phyloP scores from a whole-genome alignment of 2,888 invertebrate genomes.

The Dromius quadrimaculatus region DNA sequence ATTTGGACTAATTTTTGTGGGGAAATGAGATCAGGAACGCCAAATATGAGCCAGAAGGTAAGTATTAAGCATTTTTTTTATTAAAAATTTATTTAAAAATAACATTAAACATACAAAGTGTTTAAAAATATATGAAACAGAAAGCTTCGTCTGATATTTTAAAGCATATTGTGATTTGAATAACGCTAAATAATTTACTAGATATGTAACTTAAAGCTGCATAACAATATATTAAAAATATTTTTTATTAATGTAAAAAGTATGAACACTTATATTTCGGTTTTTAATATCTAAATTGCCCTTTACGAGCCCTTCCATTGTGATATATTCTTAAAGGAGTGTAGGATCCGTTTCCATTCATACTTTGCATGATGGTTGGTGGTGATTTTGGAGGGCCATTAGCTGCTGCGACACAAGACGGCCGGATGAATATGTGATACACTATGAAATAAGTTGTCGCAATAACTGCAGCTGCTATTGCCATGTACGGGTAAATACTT shows the following conservation, averaged over 20 bases:
- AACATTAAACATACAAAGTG: background rate
- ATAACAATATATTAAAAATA: slow-evolving; percentile 50
- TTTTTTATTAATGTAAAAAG: slow-evolving; percentile 46
- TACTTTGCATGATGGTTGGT: slow-evolving; percentile 74
- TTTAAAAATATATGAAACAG: background rate
- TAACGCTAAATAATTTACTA: slow-evolving; percentile 47
- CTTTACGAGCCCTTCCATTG: slow-evolving; percentile 83
- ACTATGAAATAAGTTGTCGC: slow-evolving; percentile 78
- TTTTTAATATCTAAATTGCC: slow-evolving; percentile 82
- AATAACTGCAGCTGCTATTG: slow-evolving; percentile 74
- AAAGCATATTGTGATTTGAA: slow-evolving; percentile 26
- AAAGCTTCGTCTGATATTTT: background rate
- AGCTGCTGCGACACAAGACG: slow-evolving; percentile 75
- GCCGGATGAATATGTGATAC: slow-evolving; percentile 81
- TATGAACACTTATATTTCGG: slow-evolving; percentile 50
- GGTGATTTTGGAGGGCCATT: slow-evolving; percentile 75
- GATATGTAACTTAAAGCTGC: slow-evolving; percentile 43
- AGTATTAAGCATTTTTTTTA: background rate
- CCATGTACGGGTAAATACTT: slow-evolving; percentile 74
- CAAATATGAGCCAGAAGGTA: too few relatives aligned
- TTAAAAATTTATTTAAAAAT: background rate
- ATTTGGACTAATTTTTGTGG: background rate
- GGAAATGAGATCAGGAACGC: background rate
- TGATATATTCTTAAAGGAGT: slow-evolving; percentile 85
- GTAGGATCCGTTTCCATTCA: slow-evolving; percentile 78